Evolutionary conservation across 2,113 vertebrate genomes (phyloP).

Genomic region (Danionella cerebrum): DNA sequence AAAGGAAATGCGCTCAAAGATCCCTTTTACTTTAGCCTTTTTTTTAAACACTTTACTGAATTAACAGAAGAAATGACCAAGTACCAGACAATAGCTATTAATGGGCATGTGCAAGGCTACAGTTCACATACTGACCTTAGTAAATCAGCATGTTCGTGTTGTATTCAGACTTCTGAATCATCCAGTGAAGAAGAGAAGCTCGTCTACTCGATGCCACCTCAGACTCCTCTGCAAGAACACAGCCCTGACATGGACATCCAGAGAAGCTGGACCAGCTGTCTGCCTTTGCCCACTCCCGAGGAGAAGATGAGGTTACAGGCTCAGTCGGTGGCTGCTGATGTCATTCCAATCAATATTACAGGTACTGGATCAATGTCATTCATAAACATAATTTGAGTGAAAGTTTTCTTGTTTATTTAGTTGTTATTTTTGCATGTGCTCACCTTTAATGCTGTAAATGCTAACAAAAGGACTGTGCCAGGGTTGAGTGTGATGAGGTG

Average conservation of each 20-base stretch:
- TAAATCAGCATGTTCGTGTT: slow-evolving; percentile 23
- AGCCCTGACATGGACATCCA: slow-evolving; percentile 64
- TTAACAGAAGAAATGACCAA: slow-evolving; percentile 15
- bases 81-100: slow-evolving; percentile 18
- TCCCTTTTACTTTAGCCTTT: neutral
- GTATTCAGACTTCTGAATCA: slow-evolving; percentile 69
- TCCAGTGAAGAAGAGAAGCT: slow-evolving; percentile 77
- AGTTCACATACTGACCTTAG: neutral
- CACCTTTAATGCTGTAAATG: too few species aligned
- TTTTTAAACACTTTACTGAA: neutral
- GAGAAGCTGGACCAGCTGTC: slow-evolving; percentile 70
- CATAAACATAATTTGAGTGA: too few species aligned
- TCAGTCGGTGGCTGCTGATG: slow-evolving; percentile 70
- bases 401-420: too few species aligned
- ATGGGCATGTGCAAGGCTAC: neutral
- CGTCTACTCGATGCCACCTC: slow-evolving; percentile 61
- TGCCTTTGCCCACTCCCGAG: slow-evolving; percentile 86
- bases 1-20: neutral
- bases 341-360: slow-evolving; percentile 91
- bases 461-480: too few species aligned
- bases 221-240: slow-evolving; percentile 69
- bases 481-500: too few species aligned
- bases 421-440: too few species aligned
- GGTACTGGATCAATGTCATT: slow-evolving; percentile 69
- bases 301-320: slow-evolving; percentile 88